phyloP scores from a whole-genome alignment of 2,113 vertebrate species.

The Xiphophorus couchianus region DNA sequence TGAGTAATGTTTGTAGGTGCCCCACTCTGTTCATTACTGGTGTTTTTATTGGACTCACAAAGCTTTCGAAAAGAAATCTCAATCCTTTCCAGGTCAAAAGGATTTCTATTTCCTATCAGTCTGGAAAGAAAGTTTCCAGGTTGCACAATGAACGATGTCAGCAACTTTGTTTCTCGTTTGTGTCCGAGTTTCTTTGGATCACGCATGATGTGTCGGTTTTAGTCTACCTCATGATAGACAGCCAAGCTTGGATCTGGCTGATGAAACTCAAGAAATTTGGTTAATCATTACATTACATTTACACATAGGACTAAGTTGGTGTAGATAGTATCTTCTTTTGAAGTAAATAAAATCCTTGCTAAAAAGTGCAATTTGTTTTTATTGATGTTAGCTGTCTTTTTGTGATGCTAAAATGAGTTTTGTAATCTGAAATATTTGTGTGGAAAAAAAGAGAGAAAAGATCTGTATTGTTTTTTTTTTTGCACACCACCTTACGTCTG shows the following conservation, averaged over 20 bases:
- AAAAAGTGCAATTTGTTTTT: neutral
- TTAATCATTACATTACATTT: too few species aligned
- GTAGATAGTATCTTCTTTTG: neutral
- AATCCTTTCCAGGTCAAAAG: neutral
- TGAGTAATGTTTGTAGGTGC: neutral
- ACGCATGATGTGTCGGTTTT: neutral
- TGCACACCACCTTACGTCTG: conserved; percentile 54
- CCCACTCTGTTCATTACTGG: neutral
- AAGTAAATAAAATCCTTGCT: neutral
- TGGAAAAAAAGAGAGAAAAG: neutral
- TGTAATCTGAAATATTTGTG: neutral
- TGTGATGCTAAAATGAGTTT: neutral
- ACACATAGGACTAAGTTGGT: neutral
- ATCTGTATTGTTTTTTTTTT: neutral
- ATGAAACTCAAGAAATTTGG: too few species aligned
- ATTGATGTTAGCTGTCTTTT: neutral
- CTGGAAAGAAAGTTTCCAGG: too few species aligned
- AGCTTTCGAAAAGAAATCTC: neutral
- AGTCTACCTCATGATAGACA: neutral
- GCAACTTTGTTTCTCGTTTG: neutral
- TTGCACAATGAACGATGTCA: too few species aligned
- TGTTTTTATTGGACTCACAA: neutral
- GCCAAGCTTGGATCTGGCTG: too few species aligned
- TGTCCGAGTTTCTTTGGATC: neutral
- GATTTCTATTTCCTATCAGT: too few species aligned